Conservation (phyloP, 2,888 invertebrate species). For the Trachelus tabidus region DNA sequence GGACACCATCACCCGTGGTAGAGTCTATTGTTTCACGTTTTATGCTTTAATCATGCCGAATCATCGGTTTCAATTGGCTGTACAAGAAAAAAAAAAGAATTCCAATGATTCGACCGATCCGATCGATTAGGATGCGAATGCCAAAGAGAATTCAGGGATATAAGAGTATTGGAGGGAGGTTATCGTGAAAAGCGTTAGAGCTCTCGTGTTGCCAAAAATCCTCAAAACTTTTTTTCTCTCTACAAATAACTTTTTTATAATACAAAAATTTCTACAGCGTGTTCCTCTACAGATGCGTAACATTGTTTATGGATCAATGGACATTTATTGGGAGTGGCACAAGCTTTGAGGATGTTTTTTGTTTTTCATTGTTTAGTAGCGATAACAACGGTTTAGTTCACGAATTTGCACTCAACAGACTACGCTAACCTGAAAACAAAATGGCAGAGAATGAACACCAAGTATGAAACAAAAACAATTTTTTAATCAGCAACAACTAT, state of each 20-base stretch:
- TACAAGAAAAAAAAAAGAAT: not conserved
- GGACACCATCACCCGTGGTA: not conserved
- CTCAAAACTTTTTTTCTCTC: not conserved
- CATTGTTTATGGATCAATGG: too few species aligned
- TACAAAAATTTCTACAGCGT: too few species aligned
- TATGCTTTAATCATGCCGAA: not conserved
- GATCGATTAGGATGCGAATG: not conserved
- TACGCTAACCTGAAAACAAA: not conserved
- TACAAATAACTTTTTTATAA: too few species aligned
- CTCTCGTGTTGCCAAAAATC: not conserved
- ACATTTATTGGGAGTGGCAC: not conserved
- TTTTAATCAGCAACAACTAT: not conserved
- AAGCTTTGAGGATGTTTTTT: not conserved
- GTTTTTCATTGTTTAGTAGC: not conserved
- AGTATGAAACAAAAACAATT: not conserved
- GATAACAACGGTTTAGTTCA: not conserved
- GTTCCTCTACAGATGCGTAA: too few species aligned
- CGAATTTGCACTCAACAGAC: not conserved
- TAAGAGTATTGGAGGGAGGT: not conserved
- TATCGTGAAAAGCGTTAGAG: not conserved
- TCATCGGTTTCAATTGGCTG: not conserved
- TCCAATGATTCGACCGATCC: not conserved
- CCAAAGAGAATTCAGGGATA: not conserved
- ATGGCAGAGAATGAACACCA: not conserved
- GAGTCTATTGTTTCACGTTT: not conserved